Percentiles rank a stretch among this genome's conserved stretches.
Conservation (phyloP, 2,113 vertebrate genomes). For the Periophthalmodon schlosseri region DNA sequence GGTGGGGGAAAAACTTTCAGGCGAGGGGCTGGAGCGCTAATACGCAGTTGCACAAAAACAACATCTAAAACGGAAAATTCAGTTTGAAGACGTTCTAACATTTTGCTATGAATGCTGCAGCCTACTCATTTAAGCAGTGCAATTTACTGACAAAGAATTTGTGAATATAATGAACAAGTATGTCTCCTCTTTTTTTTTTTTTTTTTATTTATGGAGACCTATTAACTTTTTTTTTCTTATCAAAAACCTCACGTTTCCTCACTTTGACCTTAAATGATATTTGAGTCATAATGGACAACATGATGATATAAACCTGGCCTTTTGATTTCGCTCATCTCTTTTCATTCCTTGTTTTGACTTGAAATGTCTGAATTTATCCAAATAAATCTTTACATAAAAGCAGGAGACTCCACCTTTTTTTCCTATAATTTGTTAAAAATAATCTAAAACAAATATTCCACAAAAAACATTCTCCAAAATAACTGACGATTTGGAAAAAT, state of each 20-base stretch:
- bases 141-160: constrained; percentile 5
- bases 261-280: constrained; percentile 47
- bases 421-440: constrained; percentile 47
- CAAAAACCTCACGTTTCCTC: constrained; percentile 29
- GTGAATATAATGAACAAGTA: no score
- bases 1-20: constrained; percentile 62
- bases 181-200: no score
- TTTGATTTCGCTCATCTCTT: constrained; percentile 46
- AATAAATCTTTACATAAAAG: not conserved
- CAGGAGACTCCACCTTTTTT: constrained; percentile 54
- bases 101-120: not conserved
- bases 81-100: not conserved
- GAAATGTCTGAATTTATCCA: not conserved
- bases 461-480: constrained; percentile 59
- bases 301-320: constrained; percentile 24
- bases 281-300: constrained; percentile 48
- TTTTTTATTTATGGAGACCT: not conserved
- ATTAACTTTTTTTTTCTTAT: not conserved
- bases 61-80: constrained; percentile 57
- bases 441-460: constrained; percentile 59
- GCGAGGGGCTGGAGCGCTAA: constrained; percentile 43
- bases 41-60: constrained; percentile 35
- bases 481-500: constrained; percentile 70
- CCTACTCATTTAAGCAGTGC: constrained; percentile 15
- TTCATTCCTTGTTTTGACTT: constrained; percentile 24